Evolutionary conservation across 2,888 invertebrate genomes (phyloP).

Genomic region (Thereva unica): DNA sequence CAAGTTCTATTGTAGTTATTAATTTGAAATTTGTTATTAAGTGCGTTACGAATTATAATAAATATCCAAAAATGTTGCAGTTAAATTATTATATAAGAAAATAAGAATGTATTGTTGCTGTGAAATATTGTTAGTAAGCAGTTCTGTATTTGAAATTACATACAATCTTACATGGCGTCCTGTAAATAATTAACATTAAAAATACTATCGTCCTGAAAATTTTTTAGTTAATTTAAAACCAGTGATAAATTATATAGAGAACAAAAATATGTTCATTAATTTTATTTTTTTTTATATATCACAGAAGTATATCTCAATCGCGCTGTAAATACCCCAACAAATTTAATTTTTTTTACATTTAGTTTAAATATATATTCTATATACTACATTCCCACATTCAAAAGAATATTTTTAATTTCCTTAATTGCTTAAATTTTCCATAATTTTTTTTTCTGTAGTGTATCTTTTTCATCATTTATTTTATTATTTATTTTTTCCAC

Average conservation of each 20-base stretch:
- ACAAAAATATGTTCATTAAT: constrained; percentile 9
- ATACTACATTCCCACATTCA: constrained; percentile 63
- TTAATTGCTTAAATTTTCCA: constrained; percentile 44
- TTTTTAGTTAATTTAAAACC: constrained; percentile 47
- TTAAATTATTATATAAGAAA: too few species aligned
- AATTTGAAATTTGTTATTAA: too few species aligned
- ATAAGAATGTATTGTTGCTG: background rate
- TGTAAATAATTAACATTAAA: constrained; percentile 49
- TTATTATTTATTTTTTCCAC: constrained; percentile 14
- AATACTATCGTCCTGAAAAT: constrained; percentile 45
- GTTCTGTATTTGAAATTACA: background rate
- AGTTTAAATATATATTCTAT: constrained; percentile 58
- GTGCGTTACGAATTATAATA: too few species aligned
- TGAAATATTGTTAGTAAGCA: background rate
- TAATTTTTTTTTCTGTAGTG: constrained; percentile 15
- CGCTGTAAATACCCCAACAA: constrained; percentile 35
- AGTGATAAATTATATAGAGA: constrained; percentile 23
- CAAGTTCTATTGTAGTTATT: too few species aligned
- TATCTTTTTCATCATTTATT: constrained; percentile 13
- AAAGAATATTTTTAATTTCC: constrained; percentile 58
- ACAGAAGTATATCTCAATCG: constrained; percentile 18
- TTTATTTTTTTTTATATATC: constrained; percentile 13
- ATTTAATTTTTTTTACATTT: constrained; percentile 58
- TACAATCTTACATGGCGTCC: constrained; percentile 43
- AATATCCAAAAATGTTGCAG: too few species aligned